These are phyloP conservation scores for Heliconius ethilla DNA, from an alignment of 2,888 invertebrate genomes.

Conservation along the genomic window DNA sequence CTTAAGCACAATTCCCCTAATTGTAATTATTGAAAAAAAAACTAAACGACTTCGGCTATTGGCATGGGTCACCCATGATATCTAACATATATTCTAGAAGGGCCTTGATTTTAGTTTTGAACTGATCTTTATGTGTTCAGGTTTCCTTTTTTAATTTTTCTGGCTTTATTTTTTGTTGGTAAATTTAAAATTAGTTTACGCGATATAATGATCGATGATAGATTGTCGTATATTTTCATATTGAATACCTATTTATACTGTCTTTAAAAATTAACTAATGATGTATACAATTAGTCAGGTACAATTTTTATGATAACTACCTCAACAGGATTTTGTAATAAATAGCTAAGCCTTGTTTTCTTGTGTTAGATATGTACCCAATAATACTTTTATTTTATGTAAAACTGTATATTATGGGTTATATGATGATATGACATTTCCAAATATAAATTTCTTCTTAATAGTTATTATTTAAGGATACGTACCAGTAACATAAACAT, in stretches of 20 bases:
- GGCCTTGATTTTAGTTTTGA: too few relatives aligned
- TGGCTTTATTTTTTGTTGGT: neutral
- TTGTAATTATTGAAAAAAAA: neutral
- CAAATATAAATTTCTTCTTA: neutral
- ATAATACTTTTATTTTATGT: neutral
- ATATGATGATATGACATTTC: conserved; percentile 1
- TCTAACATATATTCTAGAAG: too few relatives aligned
- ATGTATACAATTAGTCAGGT: neutral
- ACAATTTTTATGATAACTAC: neutral
- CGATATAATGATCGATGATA: too few relatives aligned
- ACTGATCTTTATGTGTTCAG: neutral
- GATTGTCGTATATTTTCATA: neutral
- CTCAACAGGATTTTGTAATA: neutral
- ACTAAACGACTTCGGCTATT: neutral
- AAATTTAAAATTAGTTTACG: neutral
- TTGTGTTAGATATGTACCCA: neutral
- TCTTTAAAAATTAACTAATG: neutral
- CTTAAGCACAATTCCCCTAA: too few relatives aligned
- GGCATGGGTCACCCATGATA: neutral
- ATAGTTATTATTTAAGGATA: neutral
- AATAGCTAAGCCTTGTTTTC: neutral
- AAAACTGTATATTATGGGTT: neutral
- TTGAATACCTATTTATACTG: neutral
- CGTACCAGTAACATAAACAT: neutral
- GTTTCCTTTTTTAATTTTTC: too few relatives aligned